These are phyloP conservation scores for Cerastoderma edule DNA, from an alignment of 2,888 invertebrate species.

Conservation along the genomic window DNA sequence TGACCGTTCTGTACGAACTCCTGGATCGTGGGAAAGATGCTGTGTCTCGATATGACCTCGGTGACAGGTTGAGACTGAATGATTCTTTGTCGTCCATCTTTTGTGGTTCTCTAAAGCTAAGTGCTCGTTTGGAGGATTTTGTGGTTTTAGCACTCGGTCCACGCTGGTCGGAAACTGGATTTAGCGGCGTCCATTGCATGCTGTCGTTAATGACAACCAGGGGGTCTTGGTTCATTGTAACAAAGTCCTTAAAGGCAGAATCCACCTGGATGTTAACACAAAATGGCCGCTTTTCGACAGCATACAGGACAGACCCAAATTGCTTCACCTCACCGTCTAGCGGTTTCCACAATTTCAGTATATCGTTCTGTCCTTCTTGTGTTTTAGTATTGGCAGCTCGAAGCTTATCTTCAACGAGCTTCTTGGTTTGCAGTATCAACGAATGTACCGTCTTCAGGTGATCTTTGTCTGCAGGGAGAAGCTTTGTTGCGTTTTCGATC, in stretches of 20 bases:
- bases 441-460: constrained; percentile 50
- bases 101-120: constrained; percentile 17
- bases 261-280: constrained; percentile 52
- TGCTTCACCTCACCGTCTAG: constrained; percentile 55
- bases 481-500: constrained; percentile 55
- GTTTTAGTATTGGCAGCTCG: constrained; percentile 50
- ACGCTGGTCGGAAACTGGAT: constrained; percentile 29
- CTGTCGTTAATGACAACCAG: constrained; percentile 54
- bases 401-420: constrained; percentile 52
- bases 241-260: constrained; percentile 48
- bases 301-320: constrained; percentile 49
- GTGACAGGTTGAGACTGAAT: constrained; percentile 24
- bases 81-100: constrained; percentile 17
- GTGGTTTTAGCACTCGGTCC: constrained; percentile 7
- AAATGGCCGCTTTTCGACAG: constrained; percentile 57
- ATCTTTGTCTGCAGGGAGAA: constrained; percentile 44
- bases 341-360: constrained; percentile 56
- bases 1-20: constrained; percentile 38
- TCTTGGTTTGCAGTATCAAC: constrained; percentile 54
- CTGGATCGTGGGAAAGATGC: constrained; percentile 40
- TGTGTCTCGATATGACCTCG: constrained; percentile 32
- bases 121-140: constrained; percentile 6
- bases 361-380: constrained; percentile 56
- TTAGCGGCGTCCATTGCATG: constrained; percentile 55
- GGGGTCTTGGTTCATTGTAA: constrained; percentile 48